Conservation (phyloP, 1,140 invertebrate genomes). For the Idris sp. region DNA sequence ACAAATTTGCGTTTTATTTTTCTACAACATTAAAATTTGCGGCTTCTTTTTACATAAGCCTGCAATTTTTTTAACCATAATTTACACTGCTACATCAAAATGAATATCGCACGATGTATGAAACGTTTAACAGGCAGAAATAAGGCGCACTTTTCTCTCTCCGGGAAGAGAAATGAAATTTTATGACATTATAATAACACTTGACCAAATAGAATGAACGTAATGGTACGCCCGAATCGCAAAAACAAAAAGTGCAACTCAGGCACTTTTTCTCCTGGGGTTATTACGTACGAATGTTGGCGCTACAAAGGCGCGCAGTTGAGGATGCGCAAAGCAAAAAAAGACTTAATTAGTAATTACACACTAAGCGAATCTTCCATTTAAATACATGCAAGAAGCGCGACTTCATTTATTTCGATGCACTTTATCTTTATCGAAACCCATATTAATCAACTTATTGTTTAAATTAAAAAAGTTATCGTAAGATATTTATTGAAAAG, state of each 20-base stretch:
- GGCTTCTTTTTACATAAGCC: too few species aligned
- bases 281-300: conserved; percentile 46
- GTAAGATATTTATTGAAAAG: too few species aligned
- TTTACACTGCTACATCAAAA: not conserved
- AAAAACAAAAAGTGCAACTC: conserved; percentile 48
- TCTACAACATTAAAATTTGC: too few species aligned
- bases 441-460: too few species aligned
- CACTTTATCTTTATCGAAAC: conserved; percentile 18
- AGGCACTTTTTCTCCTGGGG: conserved; percentile 42
- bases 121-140: too few species aligned
- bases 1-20: too few species aligned
- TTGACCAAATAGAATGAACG: conserved; percentile 40
- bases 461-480: too few species aligned
- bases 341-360: conserved; percentile 57
- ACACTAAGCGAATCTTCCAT: conserved; percentile 35
- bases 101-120: too few species aligned
- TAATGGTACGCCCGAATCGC: conserved; percentile 39
- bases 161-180: conserved; percentile 14
- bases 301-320: conserved; percentile 26
- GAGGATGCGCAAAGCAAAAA: conserved; percentile 31
- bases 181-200: conserved; percentile 51
- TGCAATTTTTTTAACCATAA: too few species aligned
- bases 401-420: conserved; percentile 42
- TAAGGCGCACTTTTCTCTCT: too few species aligned
- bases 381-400: conserved; percentile 49